Evolutionary conservation across 2,797 vertebrate species (phyloP).

Genomic region (Miichthys miiuy): DNA sequence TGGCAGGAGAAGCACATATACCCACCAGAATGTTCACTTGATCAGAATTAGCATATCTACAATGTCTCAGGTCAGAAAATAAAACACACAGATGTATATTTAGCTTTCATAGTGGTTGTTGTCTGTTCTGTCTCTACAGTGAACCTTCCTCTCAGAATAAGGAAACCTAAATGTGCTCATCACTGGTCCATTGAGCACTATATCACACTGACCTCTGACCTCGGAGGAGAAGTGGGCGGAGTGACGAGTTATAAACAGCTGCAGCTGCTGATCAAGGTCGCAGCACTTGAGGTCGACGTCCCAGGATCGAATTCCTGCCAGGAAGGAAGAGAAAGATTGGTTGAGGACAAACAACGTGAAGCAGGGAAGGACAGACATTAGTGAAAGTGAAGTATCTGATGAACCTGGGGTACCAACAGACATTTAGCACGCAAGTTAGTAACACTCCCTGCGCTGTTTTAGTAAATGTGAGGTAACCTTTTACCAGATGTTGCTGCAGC

Average conservation of each 20-base stretch:
- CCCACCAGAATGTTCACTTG: background rate
- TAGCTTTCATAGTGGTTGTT: background rate
- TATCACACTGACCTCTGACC: constrained; percentile 92
- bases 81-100: background rate
- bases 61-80: background rate
- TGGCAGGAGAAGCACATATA: background rate
- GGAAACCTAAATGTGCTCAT: background rate
- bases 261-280: constrained; percentile 92
- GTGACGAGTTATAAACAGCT: constrained; percentile 93
- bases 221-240: constrained; percentile 97
- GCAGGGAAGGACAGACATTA: constrained; percentile 4
- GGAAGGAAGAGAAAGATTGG: constrained; percentile 34
- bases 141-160: background rate
- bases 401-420: background rate
- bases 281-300: constrained; percentile 88
- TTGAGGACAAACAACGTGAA: constrained; percentile 17
- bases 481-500: constrained; percentile 45
- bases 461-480: constrained; percentile 26
- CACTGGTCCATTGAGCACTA: background rate
- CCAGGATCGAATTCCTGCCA: constrained; percentile 94
- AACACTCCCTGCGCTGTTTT: background rate
- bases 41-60: background rate
- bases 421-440: background rate
- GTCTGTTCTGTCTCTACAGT: background rate
- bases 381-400: background rate